Percentiles rank a stretch among this genome's conserved stretches.
Evolutionary conservation across 2,888 invertebrate genomes (phyloP).

Genomic region (Mesoligia furuncula): DNA sequence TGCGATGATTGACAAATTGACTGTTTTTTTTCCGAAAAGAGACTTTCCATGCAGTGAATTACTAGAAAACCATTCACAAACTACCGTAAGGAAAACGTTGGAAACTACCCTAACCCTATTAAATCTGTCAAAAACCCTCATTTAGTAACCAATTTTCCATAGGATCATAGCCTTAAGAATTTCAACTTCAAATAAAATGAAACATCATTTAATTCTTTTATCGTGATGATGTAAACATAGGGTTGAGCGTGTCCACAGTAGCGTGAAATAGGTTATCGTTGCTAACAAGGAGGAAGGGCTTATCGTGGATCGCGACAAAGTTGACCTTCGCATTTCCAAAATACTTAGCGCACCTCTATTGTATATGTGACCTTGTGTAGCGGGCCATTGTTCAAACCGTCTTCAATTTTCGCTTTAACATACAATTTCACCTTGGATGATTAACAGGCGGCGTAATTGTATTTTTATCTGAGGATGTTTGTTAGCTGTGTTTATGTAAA

Average conservation of each 20-base stretch:
- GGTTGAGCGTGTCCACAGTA: constrained; percentile 70
- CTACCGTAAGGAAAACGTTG: background rate
- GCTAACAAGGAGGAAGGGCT: constrained; percentile 82
- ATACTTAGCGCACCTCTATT: constrained; percentile 81
- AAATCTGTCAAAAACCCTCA: background rate
- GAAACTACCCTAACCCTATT: too few relatives aligned
- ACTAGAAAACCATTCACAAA: background rate
- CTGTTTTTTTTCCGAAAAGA: background rate
- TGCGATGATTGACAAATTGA: background rate
- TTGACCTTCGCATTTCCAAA: constrained; percentile 88
- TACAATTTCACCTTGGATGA: constrained; percentile 86
- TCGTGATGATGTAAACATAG: constrained; percentile 46
- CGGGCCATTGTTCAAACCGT: constrained; percentile 78
- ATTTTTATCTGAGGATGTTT: constrained; percentile 66
- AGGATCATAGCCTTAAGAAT: background rate
- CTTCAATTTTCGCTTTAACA: constrained; percentile 83
- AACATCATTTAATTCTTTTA: constrained; percentile 30
- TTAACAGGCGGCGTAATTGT: constrained; percentile 75
- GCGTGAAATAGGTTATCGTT: constrained; percentile 84
- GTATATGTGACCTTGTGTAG: constrained; percentile 77
- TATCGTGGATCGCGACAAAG: constrained; percentile 81
- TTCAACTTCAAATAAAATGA: constrained; percentile 9
- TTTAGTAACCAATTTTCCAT: background rate
- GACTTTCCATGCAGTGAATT: background rate
- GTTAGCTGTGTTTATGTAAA: constrained; percentile 61